Evolutionary conservation across 2,888 invertebrate species (phyloP), one percentile per base, ranked within the genome.

Genomic region (Mythimna vitellina): DNA sequence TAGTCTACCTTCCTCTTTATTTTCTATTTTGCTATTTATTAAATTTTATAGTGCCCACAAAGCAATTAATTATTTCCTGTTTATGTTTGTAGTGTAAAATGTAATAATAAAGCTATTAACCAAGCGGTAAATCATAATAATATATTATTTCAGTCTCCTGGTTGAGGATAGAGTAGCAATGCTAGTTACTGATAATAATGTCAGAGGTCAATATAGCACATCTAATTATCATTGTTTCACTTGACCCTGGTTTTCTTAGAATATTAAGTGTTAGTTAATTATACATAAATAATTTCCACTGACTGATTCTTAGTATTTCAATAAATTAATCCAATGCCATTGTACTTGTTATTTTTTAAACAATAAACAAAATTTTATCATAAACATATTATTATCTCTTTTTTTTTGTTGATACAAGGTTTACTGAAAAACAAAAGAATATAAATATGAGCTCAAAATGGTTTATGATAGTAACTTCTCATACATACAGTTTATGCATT

Each of bases 121-220:
- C 14, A 29, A 61, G 60, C 7, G 7, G 65, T 73, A 49, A 70
- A 63, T 42, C 1, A 51, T 17, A 56, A 25, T 38, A 54, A 57
- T 46, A 63, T 63, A 64, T 32, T 58, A 58, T 69, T 65, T 69
- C 4, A 61, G 66, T 72, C 72, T 71, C 64, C 53, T 75, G 58
- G 49, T 68, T 83, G 69, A 73, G 61, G 38, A 73, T 73, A 71
- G 81, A 75, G 58, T 42, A 73, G 64, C 46, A 1, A 67, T 42
- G 17, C 38, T 60, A 64, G 35, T 60, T 64, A 69, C 73, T 80
- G 85, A 87, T 89, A 87, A 75, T 63, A 60, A 73, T 73, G 84
- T 82, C 82, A 87, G 76, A 88, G 89, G 88, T 71, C 79, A 87
- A 61, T 82, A 81, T 65, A 81, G 65, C 69, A 72, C 65, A 74